Evolutionary conservation across 2,888 invertebrate species (phyloP), one percentile per base, ranked within the genome.

Genomic region (Cabera pusaria): DNA sequence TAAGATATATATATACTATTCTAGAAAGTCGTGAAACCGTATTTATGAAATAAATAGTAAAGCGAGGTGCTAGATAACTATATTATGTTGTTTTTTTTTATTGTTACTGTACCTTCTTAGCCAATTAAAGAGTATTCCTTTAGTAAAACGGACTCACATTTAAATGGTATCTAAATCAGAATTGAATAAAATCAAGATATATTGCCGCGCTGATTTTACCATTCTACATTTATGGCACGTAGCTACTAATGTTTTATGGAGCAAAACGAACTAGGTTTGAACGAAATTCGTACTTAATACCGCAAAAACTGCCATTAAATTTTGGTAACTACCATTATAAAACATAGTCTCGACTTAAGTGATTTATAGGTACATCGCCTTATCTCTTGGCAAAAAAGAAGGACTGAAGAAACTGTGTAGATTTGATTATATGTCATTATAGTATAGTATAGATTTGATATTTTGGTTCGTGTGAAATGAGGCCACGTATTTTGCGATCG

Each of bases 401-500:
- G 14, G 28, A 20, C n/a, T 21, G 5, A 29, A 31, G 24, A 21
- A 6, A 25, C 11, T 10, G 35, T 23, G 20, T 33, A 40, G 35
- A 36, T 52, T 38, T 52, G 43, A 52, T 52, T 50, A 38, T 22
- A 50, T 40, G 24, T 31, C 34, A 50, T 53, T 53, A 52, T 41
- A 23, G 32, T 24, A 6, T 14, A 26, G 11, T n/a, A 32, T 31
- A 23, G 16, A 6, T 25, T 24, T 59, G 52, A 61, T 64, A 64
- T 39, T 70, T 70, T 60, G 55, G 58, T 62, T 48, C 68, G 64
- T 64, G 65, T 69, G 67, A 72, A 73, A 68, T 64, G 44, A 61
- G 56, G 49, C 56, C 64, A 70, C 41, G 62, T 68, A 64, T 57
- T 60, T 56, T 51, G 52, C 52, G 42, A 64, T 50, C 55, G 38